These are phyloP conservation scores for Neoseiulus cucumeris DNA, from an alignment of 1,140 invertebrate genomes.

Conservation along the genomic window DNA sequence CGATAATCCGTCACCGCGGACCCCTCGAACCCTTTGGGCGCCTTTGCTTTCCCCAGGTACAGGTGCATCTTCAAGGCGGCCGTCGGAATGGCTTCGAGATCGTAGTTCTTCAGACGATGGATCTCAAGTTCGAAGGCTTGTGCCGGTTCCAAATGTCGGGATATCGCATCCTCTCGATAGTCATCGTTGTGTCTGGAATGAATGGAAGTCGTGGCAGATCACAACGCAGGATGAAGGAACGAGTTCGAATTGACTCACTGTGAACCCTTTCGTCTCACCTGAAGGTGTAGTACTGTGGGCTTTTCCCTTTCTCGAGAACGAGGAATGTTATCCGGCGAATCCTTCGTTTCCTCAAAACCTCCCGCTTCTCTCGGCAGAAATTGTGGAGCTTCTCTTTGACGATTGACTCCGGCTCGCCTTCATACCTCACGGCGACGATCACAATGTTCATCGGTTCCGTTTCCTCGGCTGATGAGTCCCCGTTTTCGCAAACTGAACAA, in stretches of 20 bases:
- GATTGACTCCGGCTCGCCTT: slow-evolving; percentile 19
- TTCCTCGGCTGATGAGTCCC: background rate
- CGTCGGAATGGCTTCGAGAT: slow-evolving; percentile 77
- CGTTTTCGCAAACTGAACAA: background rate
- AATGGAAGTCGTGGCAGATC: background rate
- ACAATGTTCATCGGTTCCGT: slow-evolving; percentile 8
- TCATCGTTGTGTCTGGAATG: background rate
- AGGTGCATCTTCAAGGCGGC: slow-evolving; percentile 96
- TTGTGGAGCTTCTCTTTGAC: slow-evolving; percentile 13
- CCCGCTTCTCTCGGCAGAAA: slow-evolving; percentile 27
- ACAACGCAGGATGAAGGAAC: too few species aligned
- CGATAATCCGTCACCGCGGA: slow-evolving; percentile 64
- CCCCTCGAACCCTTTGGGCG: slow-evolving; percentile 63
- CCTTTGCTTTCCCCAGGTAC: slow-evolving; percentile 84
- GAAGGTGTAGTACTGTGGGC: slow-evolving; percentile 6
- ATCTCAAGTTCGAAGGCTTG: slow-evolving; percentile 93
- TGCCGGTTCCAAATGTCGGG: slow-evolving; percentile 85
- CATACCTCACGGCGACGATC: slow-evolving; percentile 18
- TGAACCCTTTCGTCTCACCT: background rate
- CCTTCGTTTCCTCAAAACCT: slow-evolving; percentile 50
- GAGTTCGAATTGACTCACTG: background rate
- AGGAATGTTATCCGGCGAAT: slow-evolving; percentile 83
- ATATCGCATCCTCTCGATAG: slow-evolving; percentile 87
- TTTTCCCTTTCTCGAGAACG: slow-evolving; percentile 44
- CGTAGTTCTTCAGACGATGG: slow-evolving; percentile 81